phyloP scores from a whole-genome alignment of 2,113 vertebrate genomes.

The Chauna torquata region DNA sequence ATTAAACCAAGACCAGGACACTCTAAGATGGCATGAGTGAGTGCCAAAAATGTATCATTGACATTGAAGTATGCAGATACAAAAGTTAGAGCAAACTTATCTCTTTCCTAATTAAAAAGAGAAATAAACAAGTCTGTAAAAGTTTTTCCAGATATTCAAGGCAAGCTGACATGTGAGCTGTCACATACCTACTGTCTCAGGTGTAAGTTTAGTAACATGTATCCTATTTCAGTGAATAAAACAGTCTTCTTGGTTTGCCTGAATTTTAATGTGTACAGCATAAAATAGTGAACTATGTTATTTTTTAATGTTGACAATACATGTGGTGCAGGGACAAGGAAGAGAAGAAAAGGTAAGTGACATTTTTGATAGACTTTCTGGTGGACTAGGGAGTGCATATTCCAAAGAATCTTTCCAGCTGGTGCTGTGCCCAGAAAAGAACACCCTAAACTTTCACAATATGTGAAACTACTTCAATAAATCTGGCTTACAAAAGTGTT shows the following conservation, averaged over 20 bases:
- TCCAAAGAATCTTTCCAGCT: conserved; percentile 51
- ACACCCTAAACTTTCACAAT: conserved; percentile 27
- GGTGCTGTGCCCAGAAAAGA: conserved; percentile 48
- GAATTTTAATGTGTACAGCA: neutral
- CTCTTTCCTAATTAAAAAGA: neutral
- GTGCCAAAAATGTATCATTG: neutral
- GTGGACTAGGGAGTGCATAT: neutral
- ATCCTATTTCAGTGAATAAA: neutral
- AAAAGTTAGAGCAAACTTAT: neutral
- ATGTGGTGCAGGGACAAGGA: neutral
- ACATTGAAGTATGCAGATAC: neutral
- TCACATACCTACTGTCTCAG: neutral
- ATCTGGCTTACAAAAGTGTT: conserved; percentile 59
- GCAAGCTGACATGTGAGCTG: neutral
- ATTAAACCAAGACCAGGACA: rapidly evolving
- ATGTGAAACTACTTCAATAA: conserved; percentile 52
- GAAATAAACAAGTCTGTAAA: neutral
- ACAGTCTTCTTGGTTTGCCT: neutral
- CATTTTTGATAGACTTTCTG: neutral
- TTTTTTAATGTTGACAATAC: neutral
- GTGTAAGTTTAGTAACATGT: neutral
- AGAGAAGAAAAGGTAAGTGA: neutral
- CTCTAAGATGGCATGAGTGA: neutral
- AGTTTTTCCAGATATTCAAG: neutral
- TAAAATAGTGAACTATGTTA: neutral